Base-by-base conservation (phyloP, 2,113 vertebrate species). In the Aptenodytes forsteri region DNA sequence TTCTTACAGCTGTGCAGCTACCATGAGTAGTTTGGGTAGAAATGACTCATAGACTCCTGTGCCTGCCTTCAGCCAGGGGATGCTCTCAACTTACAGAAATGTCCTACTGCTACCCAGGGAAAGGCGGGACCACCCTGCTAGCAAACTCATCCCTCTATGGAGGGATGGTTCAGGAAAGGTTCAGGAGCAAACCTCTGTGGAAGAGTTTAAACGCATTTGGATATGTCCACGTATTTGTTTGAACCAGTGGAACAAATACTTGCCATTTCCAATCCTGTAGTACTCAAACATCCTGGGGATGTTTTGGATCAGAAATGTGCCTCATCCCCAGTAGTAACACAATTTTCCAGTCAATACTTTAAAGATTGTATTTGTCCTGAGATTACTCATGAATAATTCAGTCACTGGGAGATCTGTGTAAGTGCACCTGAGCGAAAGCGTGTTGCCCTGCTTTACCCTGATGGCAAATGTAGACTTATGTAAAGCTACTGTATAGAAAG, bases 61-160 rank as follows among this genome's bases (percentile, higher is more conserved):
- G 14, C 6, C 59, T 88, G 49, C 16, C 80, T 77, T 66, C 18
- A 64, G 38, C 23, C 44, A 16, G 42, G 42, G 23, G 9, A 47
- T n/a, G 21, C 4, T 65, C n/a, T 75, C 2, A 4, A 23, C 34
- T 26, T 30, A 27, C 26, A 81, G 69, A 38, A 78, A 26, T 50
- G 17, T 84, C 26, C 50, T 46, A 2, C 54, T 32, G n/a, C 29
- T 66, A 5, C 30, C 16, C 49, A 56, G 7, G 34, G 67, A 49
- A 26, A 86, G 9, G 7, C 21, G 5, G 10, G 27, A 90, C n/a
- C 2, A 15, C 89, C 16, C 67, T 83, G 42, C 21, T 66, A 27
- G 13, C 11, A 17, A n/a, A 0, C 16, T 46, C 2, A 0, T 30
- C 16, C 21, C 27, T 76, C 25, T 59, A 2, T 23, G 38, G 44